Percentiles rank a stretch among this genome's conserved stretches.
These are phyloP conservation scores for Nezara viridula DNA, from an alignment of 2,888 invertebrate genomes.

Conservation along the genomic window DNA sequence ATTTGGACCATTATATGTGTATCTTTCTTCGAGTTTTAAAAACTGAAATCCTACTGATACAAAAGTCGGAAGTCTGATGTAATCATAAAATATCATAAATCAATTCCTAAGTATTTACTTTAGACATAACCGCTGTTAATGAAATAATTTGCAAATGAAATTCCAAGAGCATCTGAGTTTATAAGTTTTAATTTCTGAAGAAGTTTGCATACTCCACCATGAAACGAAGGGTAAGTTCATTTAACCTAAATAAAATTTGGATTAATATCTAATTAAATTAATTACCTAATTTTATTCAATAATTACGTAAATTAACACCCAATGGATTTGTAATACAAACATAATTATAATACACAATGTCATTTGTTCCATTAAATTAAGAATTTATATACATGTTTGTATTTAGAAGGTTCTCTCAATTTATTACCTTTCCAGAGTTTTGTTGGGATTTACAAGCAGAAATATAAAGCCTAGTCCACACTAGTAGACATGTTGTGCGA, in stretches of 20 bases:
- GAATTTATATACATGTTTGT: too few relatives aligned
- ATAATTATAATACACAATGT: too few relatives aligned
- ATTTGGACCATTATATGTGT: not conserved
- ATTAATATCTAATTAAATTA: not conserved
- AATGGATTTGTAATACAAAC: too few relatives aligned
- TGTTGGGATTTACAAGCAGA: too few relatives aligned
- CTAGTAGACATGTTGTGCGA: too few relatives aligned
- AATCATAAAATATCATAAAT: not conserved
- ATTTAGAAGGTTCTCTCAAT: too few relatives aligned
- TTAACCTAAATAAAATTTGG: not conserved
- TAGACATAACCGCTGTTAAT: not conserved
- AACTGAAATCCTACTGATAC: not conserved
- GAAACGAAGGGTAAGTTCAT: slow-evolving; percentile 11
- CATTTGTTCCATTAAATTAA: too few relatives aligned
- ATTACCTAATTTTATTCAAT: too few relatives aligned
- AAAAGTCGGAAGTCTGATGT: not conserved
- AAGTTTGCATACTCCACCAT: not conserved
- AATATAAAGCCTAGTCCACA: too few relatives aligned
- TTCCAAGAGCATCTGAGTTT: not conserved
- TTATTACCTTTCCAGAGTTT: too few relatives aligned
- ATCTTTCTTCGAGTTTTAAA: not conserved
- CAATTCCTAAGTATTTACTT: not conserved
- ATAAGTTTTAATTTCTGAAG: not conserved
- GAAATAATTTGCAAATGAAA: not conserved
- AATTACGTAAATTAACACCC: too few relatives aligned